Conservation (phyloP, 1,140 invertebrate species). For the Trypoxylus dichotomus region DNA sequence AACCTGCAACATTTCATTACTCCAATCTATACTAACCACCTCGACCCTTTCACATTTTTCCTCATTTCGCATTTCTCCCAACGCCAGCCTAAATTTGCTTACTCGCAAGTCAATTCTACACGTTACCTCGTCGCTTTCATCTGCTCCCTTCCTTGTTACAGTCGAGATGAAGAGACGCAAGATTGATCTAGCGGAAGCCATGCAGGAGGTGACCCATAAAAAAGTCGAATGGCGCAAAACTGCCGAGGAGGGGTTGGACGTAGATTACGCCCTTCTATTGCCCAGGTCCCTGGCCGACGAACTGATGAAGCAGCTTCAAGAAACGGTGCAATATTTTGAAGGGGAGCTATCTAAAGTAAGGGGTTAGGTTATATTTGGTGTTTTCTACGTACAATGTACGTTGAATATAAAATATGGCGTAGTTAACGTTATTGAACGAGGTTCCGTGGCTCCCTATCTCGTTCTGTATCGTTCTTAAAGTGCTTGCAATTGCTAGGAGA, state of each 20-base stretch:
- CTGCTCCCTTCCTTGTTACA: background rate
- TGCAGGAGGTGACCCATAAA: conserved; percentile 26
- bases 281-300: conserved; percentile 51
- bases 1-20: no score
- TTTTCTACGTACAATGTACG: background rate
- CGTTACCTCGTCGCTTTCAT: background rate
- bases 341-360: conserved; percentile 61
- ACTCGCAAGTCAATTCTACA: background rate
- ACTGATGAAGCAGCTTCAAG: conserved; percentile 58
- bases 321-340: conserved; percentile 61
- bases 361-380: background rate
- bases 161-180: conserved; percentile 35
- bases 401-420: no score
- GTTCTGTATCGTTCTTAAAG: no score
- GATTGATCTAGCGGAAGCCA: conserved; percentile 33
- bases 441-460: no score
- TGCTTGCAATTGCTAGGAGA: no score
- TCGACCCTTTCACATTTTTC: no score
- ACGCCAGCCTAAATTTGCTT: no score
- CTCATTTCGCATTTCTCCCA: no score
- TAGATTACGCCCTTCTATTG: conserved; percentile 59
- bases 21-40: no score
- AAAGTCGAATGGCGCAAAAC: conserved; percentile 53
- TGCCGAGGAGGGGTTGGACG: conserved; percentile 56
- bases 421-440: no score